Conservation (phyloP, 2,888 invertebrate genomes). For the Eristalis arbustorum region DNA sequence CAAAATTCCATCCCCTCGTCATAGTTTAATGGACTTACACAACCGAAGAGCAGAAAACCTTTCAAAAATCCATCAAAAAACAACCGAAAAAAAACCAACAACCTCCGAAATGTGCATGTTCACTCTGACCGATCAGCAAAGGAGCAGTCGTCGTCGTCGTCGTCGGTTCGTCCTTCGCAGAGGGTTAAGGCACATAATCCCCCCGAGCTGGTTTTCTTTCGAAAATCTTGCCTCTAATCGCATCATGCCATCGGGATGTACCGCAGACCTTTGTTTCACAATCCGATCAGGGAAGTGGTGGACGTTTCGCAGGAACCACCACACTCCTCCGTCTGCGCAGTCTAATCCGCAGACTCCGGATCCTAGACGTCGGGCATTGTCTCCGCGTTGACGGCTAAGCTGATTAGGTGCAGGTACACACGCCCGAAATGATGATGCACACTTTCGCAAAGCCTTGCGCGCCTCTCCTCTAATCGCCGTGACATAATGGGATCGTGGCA, state of each 20-base stretch:
- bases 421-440: conserved; percentile 29
- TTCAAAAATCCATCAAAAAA: conserved; percentile 40
- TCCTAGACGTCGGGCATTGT: conserved; percentile 25
- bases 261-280: conserved; percentile 17
- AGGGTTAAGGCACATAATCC: conserved; percentile 45
- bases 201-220: conserved; percentile 10
- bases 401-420: conserved; percentile 39
- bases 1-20: conserved; percentile 39
- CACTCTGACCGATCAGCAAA: background rate
- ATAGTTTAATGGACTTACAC: conserved; percentile 30
- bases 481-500: conserved; percentile 54
- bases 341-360: conserved; percentile 51
- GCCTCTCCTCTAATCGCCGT: conserved; percentile 51
- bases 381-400: conserved; percentile 24
- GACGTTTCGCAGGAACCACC: conserved; percentile 26
- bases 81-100: conserved; percentile 28
- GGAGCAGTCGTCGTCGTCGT: conserved; percentile 60
- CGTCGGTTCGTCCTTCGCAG: too few species aligned
- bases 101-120: too few species aligned
- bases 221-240: conserved; percentile 38
- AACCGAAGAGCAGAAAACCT: background rate
- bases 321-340: conserved; percentile 38
- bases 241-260: conserved; percentile 28
- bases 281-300: conserved; percentile 29
- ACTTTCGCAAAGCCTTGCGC: conserved; percentile 36